Base-by-base conservation (phyloP, 2,797 vertebrate genomes). In the Sandelia bainsii region DNA sequence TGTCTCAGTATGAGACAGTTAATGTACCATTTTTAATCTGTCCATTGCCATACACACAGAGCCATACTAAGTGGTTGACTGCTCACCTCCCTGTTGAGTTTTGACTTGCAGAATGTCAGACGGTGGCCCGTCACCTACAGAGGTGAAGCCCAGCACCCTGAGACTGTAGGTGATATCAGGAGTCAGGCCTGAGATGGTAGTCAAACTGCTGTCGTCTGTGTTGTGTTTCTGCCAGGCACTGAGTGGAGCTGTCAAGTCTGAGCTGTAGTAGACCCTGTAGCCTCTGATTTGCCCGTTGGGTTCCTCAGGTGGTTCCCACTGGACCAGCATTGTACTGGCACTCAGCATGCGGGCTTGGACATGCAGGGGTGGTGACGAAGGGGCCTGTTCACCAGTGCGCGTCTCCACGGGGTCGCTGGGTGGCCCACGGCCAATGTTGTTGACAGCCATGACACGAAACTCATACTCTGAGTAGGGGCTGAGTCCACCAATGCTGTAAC, bases 211-310 rank as follows among this genome's bases (percentile, higher is more conserved):
- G 56, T 96, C 96, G 0, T 97, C 97, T 0, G 97, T 98, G 93
- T 98, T 99, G 92, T 99, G 97, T 25, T 97, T 98, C 84, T 97
- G 95, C 97, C 97, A 99, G 91, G 96, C 95, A 32, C 93, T 96
- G 82, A 97, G 89, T 0, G 96, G 95, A 58, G 96, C 94, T 2
- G 93, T 93, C 0, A 95, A 81, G 84, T 97, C 96, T 0, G 95
- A 95, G 50, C 95, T 97, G 54, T 98, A 98, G 92, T 98, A 98
- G 61, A 99, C 94, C 0, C 97, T 93, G 91, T 97, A 98, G 34
- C 97, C 97, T 12, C 96, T 93, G 78, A 99, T 96, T 78, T 97
- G 95, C 3, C 97, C 97, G 0, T 99, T 99, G 54, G 97, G 96
- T 72, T 99, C 97, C 83, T 98, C 97, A 0, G 97, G 97, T 0